Evolutionary conservation across 2,888 invertebrate genomes (phyloP), one percentile per base, ranked within the genome.

Genomic region (Amphipyra berbera): DNA sequence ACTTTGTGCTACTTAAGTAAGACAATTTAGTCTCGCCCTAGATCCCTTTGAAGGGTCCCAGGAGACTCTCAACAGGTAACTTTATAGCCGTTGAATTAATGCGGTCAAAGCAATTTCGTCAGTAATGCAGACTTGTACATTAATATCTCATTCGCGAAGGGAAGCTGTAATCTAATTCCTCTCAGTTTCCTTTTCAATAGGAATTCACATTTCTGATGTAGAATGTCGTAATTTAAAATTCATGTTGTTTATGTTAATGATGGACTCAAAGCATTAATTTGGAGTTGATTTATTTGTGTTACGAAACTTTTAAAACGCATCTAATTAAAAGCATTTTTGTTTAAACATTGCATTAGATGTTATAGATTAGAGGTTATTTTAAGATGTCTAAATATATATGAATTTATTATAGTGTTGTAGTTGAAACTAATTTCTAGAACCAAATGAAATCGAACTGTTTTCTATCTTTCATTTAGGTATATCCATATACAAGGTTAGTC

Each of bases 51-150:
- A 90, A 79, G 82, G 82, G 77, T 84, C 90, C 77, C 86, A 48
- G 59, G 87, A 79, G 88, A 82, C 72, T 76, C 83, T 88, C 88
- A 90, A 90, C 90, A 93, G 92, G 91, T 93, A 91, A 90, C 89
- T 91, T 90, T 89, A 88, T 86, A 84, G 86, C 84, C 69, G 74
- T 70, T 69, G 86, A 89, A 91, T 90, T 89, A 91, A 92, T 86
- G 88, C 88, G 90, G 89, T 90, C 89, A 86, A 87, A 89, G 87
- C 87, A 88, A 90, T 90, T 91, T 84, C 73, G 79, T 81, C 70
- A 74, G 84, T 83, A 83, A 86, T 83, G 67, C 77, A 76, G 79
- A 74, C 82, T 83, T 78, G 82, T 85, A 81, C 77, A 82, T 83
- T 85, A 85, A 84, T 87, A 82, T 84, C 82, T 85, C 76, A 76